A percentile compares a stretch with the other conserved stretches of the same genome.
phyloP scores from a whole-genome alignment of 2,797 vertebrate genomes.

The Platyrinchus mystaceus region DNA sequence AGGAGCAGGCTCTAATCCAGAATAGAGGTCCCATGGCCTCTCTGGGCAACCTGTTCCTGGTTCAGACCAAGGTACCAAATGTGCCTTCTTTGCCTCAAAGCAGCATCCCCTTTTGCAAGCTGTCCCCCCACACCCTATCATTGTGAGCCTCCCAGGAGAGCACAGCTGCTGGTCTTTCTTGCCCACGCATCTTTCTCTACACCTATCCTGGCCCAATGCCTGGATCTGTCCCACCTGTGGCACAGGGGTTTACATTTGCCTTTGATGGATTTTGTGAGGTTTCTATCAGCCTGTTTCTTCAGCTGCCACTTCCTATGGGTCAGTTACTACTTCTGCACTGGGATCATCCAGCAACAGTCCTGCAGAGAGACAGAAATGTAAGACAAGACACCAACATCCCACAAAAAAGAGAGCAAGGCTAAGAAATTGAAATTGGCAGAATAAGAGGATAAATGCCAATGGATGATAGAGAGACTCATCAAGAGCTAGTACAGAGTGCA shows the following conservation, averaged over 20 bases:
- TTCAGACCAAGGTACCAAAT: neutral
- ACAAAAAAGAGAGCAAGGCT: neutral
- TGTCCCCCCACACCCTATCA: neutral
- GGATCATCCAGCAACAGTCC: accelerated
- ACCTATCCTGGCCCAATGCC: neutral
- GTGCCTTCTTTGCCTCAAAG: neutral
- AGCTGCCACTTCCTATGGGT: neutral
- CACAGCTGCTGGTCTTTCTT: neutral
- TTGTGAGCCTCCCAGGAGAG: neutral
- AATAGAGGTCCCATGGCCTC: too few species aligned
- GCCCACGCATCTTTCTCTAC: accelerated
- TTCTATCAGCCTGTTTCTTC: neutral
- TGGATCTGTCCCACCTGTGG: neutral
- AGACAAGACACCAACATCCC: neutral
- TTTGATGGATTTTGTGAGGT: neutral
- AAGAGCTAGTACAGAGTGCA: neutral
- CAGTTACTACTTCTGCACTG: neutral
- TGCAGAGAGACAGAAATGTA: neutral
- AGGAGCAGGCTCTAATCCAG: neutral
- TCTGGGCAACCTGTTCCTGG: neutral
- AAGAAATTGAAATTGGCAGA: neutral
- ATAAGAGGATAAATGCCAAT: neutral
- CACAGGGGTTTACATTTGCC: neutral
- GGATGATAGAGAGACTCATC: neutral
- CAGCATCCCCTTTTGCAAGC: neutral